phyloP scores from a whole-genome alignment of 1,140 invertebrate genomes.

The Drosophila kanapiae region DNA sequence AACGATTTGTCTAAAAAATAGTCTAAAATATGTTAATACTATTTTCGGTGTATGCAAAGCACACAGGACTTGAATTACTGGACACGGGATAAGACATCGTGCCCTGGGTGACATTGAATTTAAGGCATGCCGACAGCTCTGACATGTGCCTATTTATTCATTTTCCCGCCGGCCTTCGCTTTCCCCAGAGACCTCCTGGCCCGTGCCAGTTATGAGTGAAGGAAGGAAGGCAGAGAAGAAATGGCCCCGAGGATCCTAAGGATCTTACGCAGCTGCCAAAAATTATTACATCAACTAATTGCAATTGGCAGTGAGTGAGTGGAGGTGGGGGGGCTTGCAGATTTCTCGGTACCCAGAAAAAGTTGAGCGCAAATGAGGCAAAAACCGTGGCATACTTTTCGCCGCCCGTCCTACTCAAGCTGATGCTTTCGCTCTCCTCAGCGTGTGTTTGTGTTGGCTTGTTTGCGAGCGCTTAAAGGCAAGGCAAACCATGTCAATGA shows the following conservation, averaged over 20 bases:
- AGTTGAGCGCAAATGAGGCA: constrained; percentile 70
- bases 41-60: constrained; percentile 30
- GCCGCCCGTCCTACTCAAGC: constrained; percentile 34
- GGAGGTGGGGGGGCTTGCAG: not conserved
- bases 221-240: not conserved
- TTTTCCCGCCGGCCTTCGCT: constrained; percentile 3
- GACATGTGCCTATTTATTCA: constrained; percentile 54
- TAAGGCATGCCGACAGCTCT: constrained; percentile 63
- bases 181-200: constrained; percentile 11
- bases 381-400: constrained; percentile 75
- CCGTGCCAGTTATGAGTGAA: constrained; percentile 39
- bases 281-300: constrained; percentile 66
- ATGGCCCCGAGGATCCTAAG: not conserved
- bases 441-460: constrained; percentile 45
- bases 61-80: constrained; percentile 17
- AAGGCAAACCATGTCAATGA: constrained; percentile 82
- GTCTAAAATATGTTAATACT: not conserved
- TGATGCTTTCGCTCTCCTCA: constrained; percentile 30
- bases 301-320: constrained; percentile 45
- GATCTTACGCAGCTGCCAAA: constrained; percentile 40
- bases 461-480: constrained; percentile 75
- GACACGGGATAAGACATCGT: constrained; percentile 19
- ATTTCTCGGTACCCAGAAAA: constrained; percentile 9
- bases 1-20: not conserved
- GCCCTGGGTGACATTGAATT: constrained; percentile 59